Evolutionary conservation across 2,113 vertebrate species (phyloP).

Genomic region (human (Homo sapiens)): GRCh38 chr9:17454001-17454500

Average conservation of each 20-base stretch:
- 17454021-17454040: not conserved
- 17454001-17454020: not conserved
- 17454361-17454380: not conserved
- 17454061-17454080: not conserved
- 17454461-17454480: not conserved
- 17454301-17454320: not conserved
- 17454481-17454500: not conserved
- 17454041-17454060: not conserved
- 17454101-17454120: not conserved
- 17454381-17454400: not conserved
- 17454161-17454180: not conserved
- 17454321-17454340: not conserved
- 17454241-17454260: constrained; percentile 2
- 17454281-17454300: constrained; percentile 47
- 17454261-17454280: constrained; percentile 43
- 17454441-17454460: not conserved
- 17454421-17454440: not conserved
- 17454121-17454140: not conserved
- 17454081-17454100: not conserved
- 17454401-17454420: not conserved
- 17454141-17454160: not conserved
- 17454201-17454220: not conserved
- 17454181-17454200: not conserved
- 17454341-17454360: constrained; percentile 14
- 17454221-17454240: constrained; percentile 45